phyloP scores from a whole-genome alignment of 1,140 invertebrate genomes.

The Trichoplusia ni region DNA sequence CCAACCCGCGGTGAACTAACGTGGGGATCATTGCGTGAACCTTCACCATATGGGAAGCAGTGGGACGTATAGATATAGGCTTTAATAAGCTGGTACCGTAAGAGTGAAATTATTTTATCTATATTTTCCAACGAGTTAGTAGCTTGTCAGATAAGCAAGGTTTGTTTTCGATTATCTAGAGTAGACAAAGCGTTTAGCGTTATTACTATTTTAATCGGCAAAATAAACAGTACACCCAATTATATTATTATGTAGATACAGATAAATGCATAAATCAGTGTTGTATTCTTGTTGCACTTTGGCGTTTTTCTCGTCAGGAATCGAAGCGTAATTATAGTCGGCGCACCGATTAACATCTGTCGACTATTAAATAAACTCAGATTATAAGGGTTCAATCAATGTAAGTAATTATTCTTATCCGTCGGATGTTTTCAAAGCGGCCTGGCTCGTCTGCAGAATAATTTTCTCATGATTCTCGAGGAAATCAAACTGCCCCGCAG shows the following conservation, averaged over 20 bases:
- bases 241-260: background rate
- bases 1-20: too few species aligned
- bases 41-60: too few species aligned
- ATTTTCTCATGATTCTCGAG: conserved; percentile 79
- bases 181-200: too few species aligned
- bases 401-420: conserved; percentile 81
- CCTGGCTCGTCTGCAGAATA: conserved; percentile 63
- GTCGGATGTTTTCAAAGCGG: conserved; percentile 76
- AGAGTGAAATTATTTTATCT: too few species aligned
- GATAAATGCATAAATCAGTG: conserved; percentile 7
- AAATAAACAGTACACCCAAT: too few species aligned
- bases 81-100: too few species aligned
- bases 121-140: too few species aligned
- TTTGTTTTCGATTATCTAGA: too few species aligned
- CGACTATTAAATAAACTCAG: conserved; percentile 78
- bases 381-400: conserved; percentile 80
- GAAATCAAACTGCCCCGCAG: conserved; percentile 65
- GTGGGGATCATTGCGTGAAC: too few species aligned
- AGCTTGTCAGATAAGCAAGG: too few species aligned
- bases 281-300: conserved; percentile 38
- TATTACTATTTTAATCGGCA: too few species aligned
- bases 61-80: too few species aligned
- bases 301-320: conserved; percentile 74
- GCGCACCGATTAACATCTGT: conserved; percentile 79
- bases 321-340: conserved; percentile 76